A percentile compares a stretch with the other conserved stretches of the same genome.
Conservation (phyloP, 2,888 invertebrate species). For the Busseola fusca region DNA sequence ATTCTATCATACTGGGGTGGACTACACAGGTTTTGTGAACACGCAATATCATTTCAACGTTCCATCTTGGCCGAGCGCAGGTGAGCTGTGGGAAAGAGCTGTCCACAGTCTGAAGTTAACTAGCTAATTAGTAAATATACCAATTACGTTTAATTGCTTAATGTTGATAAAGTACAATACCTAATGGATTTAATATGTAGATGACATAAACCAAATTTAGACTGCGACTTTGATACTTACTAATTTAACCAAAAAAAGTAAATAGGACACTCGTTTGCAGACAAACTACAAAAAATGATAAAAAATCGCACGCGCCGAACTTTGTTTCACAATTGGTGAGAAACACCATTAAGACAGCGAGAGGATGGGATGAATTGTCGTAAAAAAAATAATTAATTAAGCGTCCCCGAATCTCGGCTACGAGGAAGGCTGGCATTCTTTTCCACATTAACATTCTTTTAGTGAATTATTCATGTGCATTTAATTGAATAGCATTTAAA, state of each 20-base stretch:
- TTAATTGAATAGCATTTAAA: slow-evolving; percentile 87
- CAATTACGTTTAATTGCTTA: neutral
- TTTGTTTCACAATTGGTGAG: slow-evolving; percentile 56
- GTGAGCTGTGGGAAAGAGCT: too few species aligned
- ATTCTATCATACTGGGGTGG: too few species aligned
- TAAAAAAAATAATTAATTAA: slow-evolving; percentile 79
- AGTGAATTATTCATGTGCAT: slow-evolving; percentile 86
- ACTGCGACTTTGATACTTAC: neutral
- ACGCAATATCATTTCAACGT: too few species aligned
- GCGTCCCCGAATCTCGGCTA: slow-evolving; percentile 74
- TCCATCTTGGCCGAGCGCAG: too few species aligned
- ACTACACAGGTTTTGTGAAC: too few species aligned
- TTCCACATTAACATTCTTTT: slow-evolving; percentile 81
- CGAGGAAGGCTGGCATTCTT: slow-evolving; percentile 80
- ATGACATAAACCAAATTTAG: neutral
- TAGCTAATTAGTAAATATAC: too few species aligned
- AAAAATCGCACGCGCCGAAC: slow-evolving; percentile 33
- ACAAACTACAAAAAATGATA: neutral
- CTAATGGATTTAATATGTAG: neutral
- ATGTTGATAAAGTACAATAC: neutral
- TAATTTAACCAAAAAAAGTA: neutral
- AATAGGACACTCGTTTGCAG: neutral
- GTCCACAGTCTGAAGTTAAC: too few species aligned
- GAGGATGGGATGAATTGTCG: slow-evolving; percentile 60
- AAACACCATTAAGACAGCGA: slow-evolving; percentile 48